Base-by-base conservation (phyloP, 2,113 vertebrate species). In the Anhinga anhinga region DNA sequence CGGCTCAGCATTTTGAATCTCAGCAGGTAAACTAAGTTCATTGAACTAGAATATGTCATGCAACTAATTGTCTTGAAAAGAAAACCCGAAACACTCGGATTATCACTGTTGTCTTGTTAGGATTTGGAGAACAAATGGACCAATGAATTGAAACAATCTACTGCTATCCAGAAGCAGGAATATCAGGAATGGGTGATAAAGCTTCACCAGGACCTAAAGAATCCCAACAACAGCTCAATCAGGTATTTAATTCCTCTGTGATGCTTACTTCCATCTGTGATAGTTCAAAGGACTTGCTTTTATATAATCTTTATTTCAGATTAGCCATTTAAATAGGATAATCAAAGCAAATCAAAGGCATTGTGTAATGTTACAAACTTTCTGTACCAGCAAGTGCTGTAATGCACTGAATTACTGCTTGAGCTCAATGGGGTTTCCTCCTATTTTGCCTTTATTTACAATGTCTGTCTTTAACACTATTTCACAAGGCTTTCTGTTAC, bases 121-220 rank as follows among this genome's bases (percentile, higher is more conserved):
- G 99, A 98, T 62, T 95, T 99, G 96, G 99, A 99, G 96, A 99
- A 99, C 97, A 99, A 99, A 86, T 99, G 99, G 99, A 98, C 98
- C 76, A 99, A 97, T 97, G 99, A 99, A 97, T 96, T 99, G 80
- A 99, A 99, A 93, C 99, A 99, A 25, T 99, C 99, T 20, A 99
- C 99, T 9, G 97, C 98, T 52, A 99, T 99, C 93, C 99, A 99
- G 92, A 99, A 99, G 91, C 99, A 99, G 52, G 99, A 99, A 72
- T 99, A 99, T 97, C 99, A 99, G 94, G 99, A 99, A 65, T 99
- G 99, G 99, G 99, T 99, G 82, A 98, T 99, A 95, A 99, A 99
- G 94, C 98, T 99, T 89, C 99, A 99, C 95, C 98, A 99, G 88
- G 99, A 99, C 91, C 97, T 99, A 36, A 99, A 98, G 97, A 99